Percentiles rank a stretch among this genome's conserved stretches.
Conservation (phyloP, 2,888 invertebrate species). For the Hirtodrosophila duncani region DNA sequence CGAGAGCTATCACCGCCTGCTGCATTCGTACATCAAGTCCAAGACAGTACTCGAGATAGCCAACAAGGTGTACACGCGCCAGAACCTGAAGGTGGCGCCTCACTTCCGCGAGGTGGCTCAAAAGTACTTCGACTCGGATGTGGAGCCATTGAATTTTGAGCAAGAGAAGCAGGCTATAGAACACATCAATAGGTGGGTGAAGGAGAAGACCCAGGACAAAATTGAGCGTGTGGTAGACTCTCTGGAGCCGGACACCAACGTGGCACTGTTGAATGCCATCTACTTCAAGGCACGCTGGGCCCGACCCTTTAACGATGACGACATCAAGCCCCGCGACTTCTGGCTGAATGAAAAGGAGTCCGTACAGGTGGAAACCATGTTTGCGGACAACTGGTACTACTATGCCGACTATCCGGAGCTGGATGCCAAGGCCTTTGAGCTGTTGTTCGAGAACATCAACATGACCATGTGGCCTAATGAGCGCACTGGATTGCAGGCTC, state of each 20-base stretch:
- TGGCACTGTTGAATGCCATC: constrained; percentile 90
- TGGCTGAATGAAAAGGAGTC: constrained; percentile 80
- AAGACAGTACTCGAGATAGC: constrained; percentile 81
- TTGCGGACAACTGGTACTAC: constrained; percentile 79
- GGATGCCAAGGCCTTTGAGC: constrained; percentile 83
- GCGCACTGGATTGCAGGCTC: constrained; percentile 82
- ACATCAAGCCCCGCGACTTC: constrained; percentile 84
- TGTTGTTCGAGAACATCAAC: constrained; percentile 85
- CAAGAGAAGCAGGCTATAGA: constrained; percentile 79
- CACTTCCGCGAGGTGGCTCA: constrained; percentile 81
- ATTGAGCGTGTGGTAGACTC: constrained; percentile 87
- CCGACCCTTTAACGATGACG: constrained; percentile 81
- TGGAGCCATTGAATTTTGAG: constrained; percentile 83
- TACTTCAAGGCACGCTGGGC: constrained; percentile 93
- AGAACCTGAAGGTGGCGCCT: constrained; percentile 80
- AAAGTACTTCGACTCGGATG: constrained; percentile 83
- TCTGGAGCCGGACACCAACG: constrained; percentile 81
- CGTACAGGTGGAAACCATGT: constrained; percentile 85
- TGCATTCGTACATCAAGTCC: constrained; percentile 74
- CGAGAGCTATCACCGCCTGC: constrained; percentile 64
- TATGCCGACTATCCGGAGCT: constrained; percentile 79
- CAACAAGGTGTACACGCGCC: constrained; percentile 85
- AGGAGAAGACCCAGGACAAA: constrained; percentile 87
- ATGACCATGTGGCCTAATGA: constrained; percentile 88
- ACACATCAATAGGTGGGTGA: constrained; percentile 90